Conservation (phyloP, 53 echinoderm and acorn worm species). For the Zoroaster sp. region DNA sequence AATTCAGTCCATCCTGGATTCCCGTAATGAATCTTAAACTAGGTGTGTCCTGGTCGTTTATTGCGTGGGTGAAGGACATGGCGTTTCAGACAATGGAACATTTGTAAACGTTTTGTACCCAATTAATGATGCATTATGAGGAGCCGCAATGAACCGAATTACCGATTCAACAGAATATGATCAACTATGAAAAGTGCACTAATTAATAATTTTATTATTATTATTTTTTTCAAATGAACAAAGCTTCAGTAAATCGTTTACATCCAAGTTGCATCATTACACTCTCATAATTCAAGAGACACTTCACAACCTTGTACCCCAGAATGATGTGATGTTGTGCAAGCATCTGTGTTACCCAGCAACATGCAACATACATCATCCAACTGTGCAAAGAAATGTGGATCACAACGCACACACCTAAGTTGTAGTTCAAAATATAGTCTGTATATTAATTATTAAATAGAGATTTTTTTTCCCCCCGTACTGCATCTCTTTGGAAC, state of each 20-base stretch:
- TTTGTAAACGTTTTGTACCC: not conserved
- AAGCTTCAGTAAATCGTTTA: not conserved
- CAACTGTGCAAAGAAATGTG: too few relatives aligned
- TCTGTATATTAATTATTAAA: too few relatives aligned
- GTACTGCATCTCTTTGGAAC: too few relatives aligned
- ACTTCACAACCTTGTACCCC: too few relatives aligned
- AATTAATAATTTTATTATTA: not conserved
- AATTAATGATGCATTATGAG: not conserved
- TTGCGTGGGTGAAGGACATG: not conserved
- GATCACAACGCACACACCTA: too few relatives aligned
- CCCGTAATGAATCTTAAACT: not conserved
- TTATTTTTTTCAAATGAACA: not conserved
- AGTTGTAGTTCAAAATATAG: too few relatives aligned
- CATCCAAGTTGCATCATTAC: not conserved
- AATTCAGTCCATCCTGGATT: not conserved
- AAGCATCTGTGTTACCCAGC: too few relatives aligned
- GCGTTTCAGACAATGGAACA: not conserved
- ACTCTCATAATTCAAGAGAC: not conserved
- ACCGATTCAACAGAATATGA: not conserved
- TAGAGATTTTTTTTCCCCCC: too few relatives aligned
- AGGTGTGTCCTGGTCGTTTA: not conserved
- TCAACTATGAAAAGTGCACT: not conserved
- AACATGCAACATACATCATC: too few relatives aligned
- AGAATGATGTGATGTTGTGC: too few relatives aligned
- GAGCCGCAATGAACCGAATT: not conserved